Percentiles rank a stretch among this genome's conserved stretches.
These are phyloP conservation scores for Fissipunctia ypsillon DNA, from an alignment of 2,888 invertebrate genomes.

Conservation along the genomic window DNA sequence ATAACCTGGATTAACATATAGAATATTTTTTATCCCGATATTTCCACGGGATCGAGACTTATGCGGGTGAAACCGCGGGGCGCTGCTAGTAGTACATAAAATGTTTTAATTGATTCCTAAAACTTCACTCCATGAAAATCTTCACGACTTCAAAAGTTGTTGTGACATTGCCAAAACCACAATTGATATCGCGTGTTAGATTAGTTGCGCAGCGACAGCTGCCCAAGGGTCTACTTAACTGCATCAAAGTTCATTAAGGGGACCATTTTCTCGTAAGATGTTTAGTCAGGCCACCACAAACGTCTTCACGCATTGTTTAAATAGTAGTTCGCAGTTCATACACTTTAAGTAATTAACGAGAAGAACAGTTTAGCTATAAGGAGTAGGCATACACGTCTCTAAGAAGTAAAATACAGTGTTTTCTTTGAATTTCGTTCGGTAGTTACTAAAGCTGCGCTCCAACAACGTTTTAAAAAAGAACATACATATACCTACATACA, in stretches of 20 bases:
- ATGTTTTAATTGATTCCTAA: no score
- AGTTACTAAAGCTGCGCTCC: not conserved
- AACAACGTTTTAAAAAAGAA: not conserved
- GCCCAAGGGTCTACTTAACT: conserved; percentile 34
- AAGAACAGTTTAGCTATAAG: not conserved
- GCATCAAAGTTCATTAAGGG: conserved; percentile 53
- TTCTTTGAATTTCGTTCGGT: not conserved
- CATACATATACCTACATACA: no score
- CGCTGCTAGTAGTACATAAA: no score
- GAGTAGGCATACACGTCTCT: no score
- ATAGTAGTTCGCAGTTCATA: conserved; percentile 16
- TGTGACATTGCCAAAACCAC: no score
- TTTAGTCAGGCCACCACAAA: conserved; percentile 46
- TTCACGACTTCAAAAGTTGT: no score
- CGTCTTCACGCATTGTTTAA: conserved; percentile 38
- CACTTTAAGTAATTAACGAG: conserved; percentile 40
- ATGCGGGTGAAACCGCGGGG: no score
- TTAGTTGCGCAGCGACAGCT: conserved; percentile 14
- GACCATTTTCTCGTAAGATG: conserved; percentile 31
- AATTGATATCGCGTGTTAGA: no score
- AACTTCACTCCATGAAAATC: no score
- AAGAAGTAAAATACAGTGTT: not conserved
- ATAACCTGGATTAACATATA: no score
- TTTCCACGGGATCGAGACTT: no score
- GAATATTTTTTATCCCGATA: no score